Evolutionary conservation across 2,113 vertebrate species (phyloP).

Genomic region (Toxotes jaculatrix): DNA sequence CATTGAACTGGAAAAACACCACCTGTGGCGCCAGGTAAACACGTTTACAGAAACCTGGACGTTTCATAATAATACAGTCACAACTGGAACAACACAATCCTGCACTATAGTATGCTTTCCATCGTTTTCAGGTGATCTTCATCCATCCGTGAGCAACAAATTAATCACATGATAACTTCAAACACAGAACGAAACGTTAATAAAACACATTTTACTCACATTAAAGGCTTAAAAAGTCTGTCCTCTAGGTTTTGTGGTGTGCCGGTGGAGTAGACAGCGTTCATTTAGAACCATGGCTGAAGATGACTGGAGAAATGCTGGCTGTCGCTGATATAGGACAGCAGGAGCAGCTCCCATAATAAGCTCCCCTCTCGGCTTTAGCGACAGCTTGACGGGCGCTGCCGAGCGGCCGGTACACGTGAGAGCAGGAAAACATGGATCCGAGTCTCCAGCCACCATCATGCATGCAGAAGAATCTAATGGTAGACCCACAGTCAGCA

Average conservation of each 20-base stretch:
- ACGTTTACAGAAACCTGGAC: neutral
- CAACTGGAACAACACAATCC: neutral
- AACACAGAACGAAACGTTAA: neutral
- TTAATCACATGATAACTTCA: neutral
- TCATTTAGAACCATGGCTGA: slow-evolving; percentile 45
- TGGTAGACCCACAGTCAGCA: neutral
- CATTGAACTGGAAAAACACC: neutral
- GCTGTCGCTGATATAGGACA: slow-evolving; percentile 41
- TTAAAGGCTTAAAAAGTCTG: neutral
- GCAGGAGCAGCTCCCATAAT: slow-evolving; percentile 60
- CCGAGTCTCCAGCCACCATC: slow-evolving; percentile 12
- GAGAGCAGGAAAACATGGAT: slow-evolving; percentile 66
- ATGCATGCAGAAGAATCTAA: neutral
- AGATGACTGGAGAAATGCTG: slow-evolving; percentile 36
- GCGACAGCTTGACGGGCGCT: slow-evolving; percentile 57
- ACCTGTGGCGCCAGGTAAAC: slow-evolving; percentile 21
- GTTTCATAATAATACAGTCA: neutral
- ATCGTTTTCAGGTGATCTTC: too few relatives aligned
- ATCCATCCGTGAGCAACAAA: too few relatives aligned
- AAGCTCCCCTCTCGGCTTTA: slow-evolving; percentile 55
- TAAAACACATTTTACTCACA: slow-evolving; percentile 41
- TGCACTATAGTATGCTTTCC: too few relatives aligned
- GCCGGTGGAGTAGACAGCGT: slow-evolving; percentile 2
- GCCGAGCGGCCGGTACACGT: slow-evolving; percentile 60
- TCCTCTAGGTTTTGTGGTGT: neutral